Evolutionary conservation across 2,797 vertebrate genomes (phyloP), one percentile per base, ranked within the genome.

Genomic region (Phrynocephalus forsythii): DNA sequence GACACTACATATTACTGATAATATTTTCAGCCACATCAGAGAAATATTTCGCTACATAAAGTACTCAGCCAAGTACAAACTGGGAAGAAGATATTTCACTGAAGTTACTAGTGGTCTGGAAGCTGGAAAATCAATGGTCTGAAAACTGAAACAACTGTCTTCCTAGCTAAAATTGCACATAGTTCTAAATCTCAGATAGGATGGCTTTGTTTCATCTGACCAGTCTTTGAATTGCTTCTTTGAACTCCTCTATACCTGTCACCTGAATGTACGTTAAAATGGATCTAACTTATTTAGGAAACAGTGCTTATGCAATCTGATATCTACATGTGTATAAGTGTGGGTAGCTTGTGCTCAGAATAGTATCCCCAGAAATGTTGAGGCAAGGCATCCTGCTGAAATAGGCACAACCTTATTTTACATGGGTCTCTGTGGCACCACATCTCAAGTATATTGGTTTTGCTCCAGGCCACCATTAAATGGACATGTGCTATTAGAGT

Each of bases 271-370:
- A 77, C 24, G 8, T 48, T 26, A 82, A 77, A 77, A 85, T 16
- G n/a, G 50, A 33, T 30, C 38, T 50, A 68, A 48, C 67, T 67
- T 44, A 63, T 85, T 68, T 85, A 75, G 22, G 44, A 84, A 84
- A 76, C 16, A 26, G 60, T 69, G 13, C 6, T 2, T 52, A 3
- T 10, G 3, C 18, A 78, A 24, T 8, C 52, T 68, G 6, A 3
- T 50, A 15, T 13, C 67, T 60, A 3, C 22, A 9, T 67, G n/a
- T 56, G 52, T 56, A 56, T 9, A 76, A 44, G 63, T 16, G 44
- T 28, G 16, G 33, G 26, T 13, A 76, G 75, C 24, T 52, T 63
- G 48, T 73, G 18, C 13, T 63, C 60, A 63, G 15, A 63, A 18
- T 63, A 63, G 60, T 63, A 63, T 63, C 60, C 18, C 60, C 60